A percentile compares a stretch with the other conserved stretches of the same genome.
These are phyloP conservation scores for Drosophila fuyamai DNA, from an alignment of 1,140 invertebrate genomes.

Conservation along the genomic window DNA sequence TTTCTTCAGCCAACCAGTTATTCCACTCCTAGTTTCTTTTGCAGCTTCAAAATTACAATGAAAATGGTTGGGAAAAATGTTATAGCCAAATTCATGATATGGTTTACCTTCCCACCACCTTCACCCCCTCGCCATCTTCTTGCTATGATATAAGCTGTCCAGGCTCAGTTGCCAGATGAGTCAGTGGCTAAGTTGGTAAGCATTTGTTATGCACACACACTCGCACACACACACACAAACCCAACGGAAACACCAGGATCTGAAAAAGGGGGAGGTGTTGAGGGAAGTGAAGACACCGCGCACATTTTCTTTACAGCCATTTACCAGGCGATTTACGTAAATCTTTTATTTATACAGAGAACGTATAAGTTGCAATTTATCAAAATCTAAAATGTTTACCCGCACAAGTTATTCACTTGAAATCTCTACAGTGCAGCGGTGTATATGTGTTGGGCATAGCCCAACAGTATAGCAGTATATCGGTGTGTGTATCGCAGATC, in stretches of 20 bases:
- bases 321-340: conserved; percentile 83
- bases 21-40: background rate
- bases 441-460: conserved; percentile 21
- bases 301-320: conserved; percentile 80
- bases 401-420: conserved; percentile 83
- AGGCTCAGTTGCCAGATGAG: conserved; percentile 66
- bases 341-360: conserved; percentile 83
- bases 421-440: conserved; percentile 68
- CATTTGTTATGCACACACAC: conserved; percentile 74
- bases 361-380: conserved; percentile 84
- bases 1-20: background rate
- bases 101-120: conserved; percentile 63
- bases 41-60: conserved; percentile 12
- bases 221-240: conserved; percentile 26
- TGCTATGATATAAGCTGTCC: conserved; percentile 63
- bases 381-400: conserved; percentile 84
- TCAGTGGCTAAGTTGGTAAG: conserved; percentile 69
- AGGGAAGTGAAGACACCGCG: conserved; percentile 40
- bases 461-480: conserved; percentile 8
- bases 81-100: conserved; percentile 73
- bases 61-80: conserved; percentile 55
- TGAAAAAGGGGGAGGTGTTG: conserved; percentile 11
- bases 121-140: background rate
- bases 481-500: conserved; percentile 17
- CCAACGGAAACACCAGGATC: conserved; percentile 4